Evolutionary conservation across 2,888 invertebrate genomes (phyloP).

Genomic region (Nesidiocoris tenuis): DNA sequence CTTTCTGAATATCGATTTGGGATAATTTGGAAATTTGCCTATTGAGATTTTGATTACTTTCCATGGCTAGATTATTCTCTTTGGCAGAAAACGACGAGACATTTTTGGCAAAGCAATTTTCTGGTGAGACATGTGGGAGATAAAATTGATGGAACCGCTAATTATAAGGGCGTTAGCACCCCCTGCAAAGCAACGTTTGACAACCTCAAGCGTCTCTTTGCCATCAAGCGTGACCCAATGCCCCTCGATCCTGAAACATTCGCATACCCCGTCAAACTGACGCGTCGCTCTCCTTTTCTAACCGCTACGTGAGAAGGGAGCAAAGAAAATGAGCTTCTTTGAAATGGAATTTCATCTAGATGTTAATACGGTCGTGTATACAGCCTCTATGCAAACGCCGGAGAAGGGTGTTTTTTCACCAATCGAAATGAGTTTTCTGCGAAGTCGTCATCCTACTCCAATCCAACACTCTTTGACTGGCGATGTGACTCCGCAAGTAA

Average conservation of each 20-base stretch:
- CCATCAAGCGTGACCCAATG: not conserved
- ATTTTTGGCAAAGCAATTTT: too few species aligned
- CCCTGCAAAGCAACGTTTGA: not conserved
- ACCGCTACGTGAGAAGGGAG: not conserved
- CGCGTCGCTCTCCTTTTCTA: not conserved
- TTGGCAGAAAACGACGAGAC: too few species aligned
- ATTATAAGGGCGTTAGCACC: not conserved
- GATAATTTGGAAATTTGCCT: too few species aligned
- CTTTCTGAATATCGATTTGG: too few species aligned
- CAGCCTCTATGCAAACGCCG: not conserved
- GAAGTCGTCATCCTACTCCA: not conserved
- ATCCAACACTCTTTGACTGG: not conserved
- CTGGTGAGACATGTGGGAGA: too few species aligned
- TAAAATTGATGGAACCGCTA: not conserved
- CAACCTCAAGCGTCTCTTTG: not conserved
- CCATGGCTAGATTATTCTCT: too few species aligned
- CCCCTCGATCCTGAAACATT: not conserved
- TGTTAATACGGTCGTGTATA: not conserved
- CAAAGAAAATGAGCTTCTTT: not conserved
- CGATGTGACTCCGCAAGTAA: not conserved
- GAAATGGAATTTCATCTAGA: not conserved
- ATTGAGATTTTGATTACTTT: too few species aligned
- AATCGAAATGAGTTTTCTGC: not conserved
- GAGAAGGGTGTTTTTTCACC: not conserved
- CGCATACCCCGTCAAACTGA: too few species aligned